A percentile compares a stretch with the other conserved stretches of the same genome.
These are phyloP conservation scores for Xanthostigma xanthostigma DNA, from an alignment of 2,888 invertebrate genomes.

Conservation along the genomic window DNA sequence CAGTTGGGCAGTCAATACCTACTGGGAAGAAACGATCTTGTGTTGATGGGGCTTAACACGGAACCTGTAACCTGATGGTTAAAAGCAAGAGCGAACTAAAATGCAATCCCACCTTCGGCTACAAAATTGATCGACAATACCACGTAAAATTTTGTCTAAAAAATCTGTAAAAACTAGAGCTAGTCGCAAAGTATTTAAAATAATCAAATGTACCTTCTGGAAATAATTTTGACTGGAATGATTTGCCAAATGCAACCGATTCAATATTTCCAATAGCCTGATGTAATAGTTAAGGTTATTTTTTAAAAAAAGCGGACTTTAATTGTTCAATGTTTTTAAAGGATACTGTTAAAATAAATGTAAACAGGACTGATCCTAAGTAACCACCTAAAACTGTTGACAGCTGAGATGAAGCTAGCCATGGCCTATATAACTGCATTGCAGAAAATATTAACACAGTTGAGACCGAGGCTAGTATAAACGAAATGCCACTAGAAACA, in stretches of 20 bases:
- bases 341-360: conserved; percentile 36
- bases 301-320: background rate
- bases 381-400: conserved; percentile 38
- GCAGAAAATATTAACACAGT: conserved; percentile 35
- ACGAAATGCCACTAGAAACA: conserved; percentile 22
- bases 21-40: no score
- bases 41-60: no score
- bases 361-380: conserved; percentile 36
- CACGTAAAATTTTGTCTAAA: no score
- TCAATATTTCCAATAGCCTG: conserved; percentile 40
- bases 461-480: conserved; percentile 29
- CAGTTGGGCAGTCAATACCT: no score
- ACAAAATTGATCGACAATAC: no score
- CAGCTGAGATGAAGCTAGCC: conserved; percentile 32
- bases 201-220: conserved; percentile 32
- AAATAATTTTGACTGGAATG: conserved; percentile 38
- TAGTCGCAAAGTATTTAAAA: no score
- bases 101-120: no score
- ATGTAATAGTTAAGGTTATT: background rate
- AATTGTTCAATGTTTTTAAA: conserved; percentile 7
- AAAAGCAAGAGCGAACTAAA: no score
- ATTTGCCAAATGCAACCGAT: conserved; percentile 35
- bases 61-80: no score
- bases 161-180: no score
- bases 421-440: conserved; percentile 37